Percentiles rank a stretch among this genome's conserved stretches.
Evolutionary conservation across 2,797 vertebrate species (phyloP).

Genomic region (Salarias fasciatus): DNA sequence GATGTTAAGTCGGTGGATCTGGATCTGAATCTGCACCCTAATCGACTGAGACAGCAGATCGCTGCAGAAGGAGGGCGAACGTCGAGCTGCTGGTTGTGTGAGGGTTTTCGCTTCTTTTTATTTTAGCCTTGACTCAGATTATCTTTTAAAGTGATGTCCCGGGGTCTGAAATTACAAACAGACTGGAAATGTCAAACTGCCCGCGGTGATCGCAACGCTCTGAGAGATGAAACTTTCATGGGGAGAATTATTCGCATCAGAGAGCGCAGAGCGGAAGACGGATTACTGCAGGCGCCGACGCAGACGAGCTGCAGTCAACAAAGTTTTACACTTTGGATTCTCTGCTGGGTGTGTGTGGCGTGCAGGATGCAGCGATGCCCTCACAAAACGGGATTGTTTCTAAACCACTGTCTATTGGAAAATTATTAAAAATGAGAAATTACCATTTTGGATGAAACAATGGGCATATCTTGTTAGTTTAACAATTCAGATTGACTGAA

Average conservation of each 20-base stretch:
- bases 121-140: slow-evolving; percentile 33
- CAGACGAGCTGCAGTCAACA: slow-evolving; percentile 18
- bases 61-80: not conserved
- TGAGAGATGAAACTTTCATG: slow-evolving; percentile 55
- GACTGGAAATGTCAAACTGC: slow-evolving; percentile 44
- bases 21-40: not conserved
- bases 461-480: too few species aligned
- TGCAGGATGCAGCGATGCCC: not conserved
- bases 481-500: too few species aligned
- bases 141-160: slow-evolving; percentile 42
- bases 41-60: slow-evolving; percentile 19
- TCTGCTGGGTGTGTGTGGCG: not conserved
- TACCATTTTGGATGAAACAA: too few species aligned
- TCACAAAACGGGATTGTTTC: too few species aligned
- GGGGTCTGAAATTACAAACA: slow-evolving; percentile 30
- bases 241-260: slow-evolving; percentile 15
- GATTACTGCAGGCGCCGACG: slow-evolving; percentile 23
- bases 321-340: slow-evolving; percentile 10
- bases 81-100: slow-evolving; percentile 11
- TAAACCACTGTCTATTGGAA: too few species aligned
- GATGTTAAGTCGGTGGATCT: not conserved
- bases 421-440: too few species aligned
- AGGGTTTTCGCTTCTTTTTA: too few species aligned
- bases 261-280: slow-evolving; percentile 20
- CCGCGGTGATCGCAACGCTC: slow-evolving; percentile 26